phyloP scores from a whole-genome alignment of 2,888 invertebrate species.

The Drosophila nr. perissopoda region DNA sequence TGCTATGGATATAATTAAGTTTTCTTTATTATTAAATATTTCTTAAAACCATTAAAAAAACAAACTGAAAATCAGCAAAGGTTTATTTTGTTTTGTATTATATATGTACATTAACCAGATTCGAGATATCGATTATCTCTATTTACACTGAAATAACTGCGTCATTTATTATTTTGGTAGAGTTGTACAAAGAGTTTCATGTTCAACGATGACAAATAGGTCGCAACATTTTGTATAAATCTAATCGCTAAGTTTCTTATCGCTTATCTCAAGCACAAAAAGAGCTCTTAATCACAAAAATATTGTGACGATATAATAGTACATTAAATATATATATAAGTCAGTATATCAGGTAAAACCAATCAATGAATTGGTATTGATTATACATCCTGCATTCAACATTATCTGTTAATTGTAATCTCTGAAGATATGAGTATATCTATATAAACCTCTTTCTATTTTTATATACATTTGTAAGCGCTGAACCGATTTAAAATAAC shows the following conservation, averaged over 20 bases:
- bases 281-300: background rate
- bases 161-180: background rate
- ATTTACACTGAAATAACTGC: background rate
- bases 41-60: background rate
- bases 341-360: background rate
- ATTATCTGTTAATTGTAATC: background rate
- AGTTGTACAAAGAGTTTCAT: background rate
- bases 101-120: background rate
- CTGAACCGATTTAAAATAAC: too few relatives aligned
- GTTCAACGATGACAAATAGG: background rate
- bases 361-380: background rate
- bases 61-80: background rate
- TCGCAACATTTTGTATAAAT: background rate
- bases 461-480: background rate
- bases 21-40: background rate
- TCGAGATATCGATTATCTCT: background rate
- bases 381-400: background rate
- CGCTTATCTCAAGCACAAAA: background rate
- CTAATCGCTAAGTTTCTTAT: background rate
- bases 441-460: background rate
- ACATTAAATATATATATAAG: background rate
- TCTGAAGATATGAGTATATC: background rate
- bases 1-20: constrained; percentile 1
- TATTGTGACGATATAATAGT: background rate
- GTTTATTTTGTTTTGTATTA: background rate